Base-by-base conservation (phyloP, 1,140 invertebrate genomes). In the Pachypeltis micranthus region DNA sequence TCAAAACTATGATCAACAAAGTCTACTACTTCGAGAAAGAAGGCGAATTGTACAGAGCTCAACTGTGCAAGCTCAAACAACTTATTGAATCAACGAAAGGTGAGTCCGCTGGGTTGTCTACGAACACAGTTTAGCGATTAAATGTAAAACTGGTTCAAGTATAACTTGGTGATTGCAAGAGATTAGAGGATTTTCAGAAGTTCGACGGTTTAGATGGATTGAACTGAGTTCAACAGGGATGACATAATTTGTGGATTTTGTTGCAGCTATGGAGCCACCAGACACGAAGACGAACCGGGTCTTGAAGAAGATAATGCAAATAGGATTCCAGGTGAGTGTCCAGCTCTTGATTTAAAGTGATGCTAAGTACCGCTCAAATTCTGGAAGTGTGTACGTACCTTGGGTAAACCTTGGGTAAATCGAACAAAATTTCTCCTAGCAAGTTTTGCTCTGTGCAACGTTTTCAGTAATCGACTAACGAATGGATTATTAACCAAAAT, bases 41-140 rank as follows among this genome's bases (percentile, higher is more conserved):
- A 19, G 28, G 10, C 14, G 19, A n/a, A 29, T 19, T 54, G 12
- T 25, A 12, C 19, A 47, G 27, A 27, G 60, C 1, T n/a, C 19
- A 27, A 14, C 31, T 14, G 14, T 60, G 44, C 25, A 61, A 59
- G 55, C 57, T 65, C 1, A 25, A 29, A n/a, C 28, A 34, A 14
- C 60, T 65, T 31, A 28, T 64, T 1, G 63, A 64, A 55, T 31
- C 63, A 14, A 59, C 60, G 58, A 64, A 64, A 55, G 55, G 63
- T 64, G 31, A 63, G 2, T 51, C 23, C 10, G 47, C n/a, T n/a
- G n/a, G n/a, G n/a, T n/a, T n/a, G n/a, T n/a, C n/a, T n/a, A n/a
- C n/a, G n/a, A n/a, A n/a, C 19, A 12, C 59, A 34, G 25, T 58
- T 26, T 7, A 4, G 10, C 29, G 7, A 58, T n/a, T n/a, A n/a